Conservation (phyloP, 1,140 invertebrate species). For the Lordiphosa mommai region DNA sequence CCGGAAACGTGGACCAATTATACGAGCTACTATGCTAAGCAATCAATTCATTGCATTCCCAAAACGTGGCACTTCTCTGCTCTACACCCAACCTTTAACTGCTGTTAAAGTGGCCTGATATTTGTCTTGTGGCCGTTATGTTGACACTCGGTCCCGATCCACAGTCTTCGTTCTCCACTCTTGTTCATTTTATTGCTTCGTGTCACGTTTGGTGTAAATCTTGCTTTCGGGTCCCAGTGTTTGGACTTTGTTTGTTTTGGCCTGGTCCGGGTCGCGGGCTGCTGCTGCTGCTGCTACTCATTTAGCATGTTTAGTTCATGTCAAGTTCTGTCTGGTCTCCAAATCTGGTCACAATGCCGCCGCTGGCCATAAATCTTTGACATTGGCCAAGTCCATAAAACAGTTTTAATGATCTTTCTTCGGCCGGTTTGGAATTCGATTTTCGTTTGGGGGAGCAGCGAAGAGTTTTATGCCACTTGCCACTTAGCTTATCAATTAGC, state of each 20-base stretch:
- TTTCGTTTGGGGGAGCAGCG: neutral
- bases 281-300: slow-evolving; percentile 28
- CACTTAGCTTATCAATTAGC: slow-evolving; percentile 75
- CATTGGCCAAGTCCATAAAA: slow-evolving; percentile 55
- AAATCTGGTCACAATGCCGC: slow-evolving; percentile 53
- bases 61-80: slow-evolving; percentile 2
- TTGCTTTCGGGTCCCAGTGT: neutral
- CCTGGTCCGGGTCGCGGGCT: slow-evolving; percentile 15
- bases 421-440: slow-evolving; percentile 12
- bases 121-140: slow-evolving; percentile 39
- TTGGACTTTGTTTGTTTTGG: slow-evolving; percentile 22
- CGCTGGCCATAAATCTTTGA: slow-evolving; percentile 58
- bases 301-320: slow-evolving; percentile 34
- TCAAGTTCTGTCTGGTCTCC: slow-evolving; percentile 7
- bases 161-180: neutral
- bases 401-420: slow-evolving; percentile 47
- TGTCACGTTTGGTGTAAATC: slow-evolving; percentile 39
- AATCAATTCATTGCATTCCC: neutral
- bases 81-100: neutral
- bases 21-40: neutral
- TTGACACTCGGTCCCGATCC: slow-evolving; percentile 20
- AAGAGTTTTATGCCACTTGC: slow-evolving; percentile 53
- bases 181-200: slow-evolving; percentile 33
- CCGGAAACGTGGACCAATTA: neutral
- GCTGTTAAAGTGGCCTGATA: neutral